Evolutionary conservation across 2,888 invertebrate genomes (phyloP).

Genomic region (Psylliodes chrysocephalus): DNA sequence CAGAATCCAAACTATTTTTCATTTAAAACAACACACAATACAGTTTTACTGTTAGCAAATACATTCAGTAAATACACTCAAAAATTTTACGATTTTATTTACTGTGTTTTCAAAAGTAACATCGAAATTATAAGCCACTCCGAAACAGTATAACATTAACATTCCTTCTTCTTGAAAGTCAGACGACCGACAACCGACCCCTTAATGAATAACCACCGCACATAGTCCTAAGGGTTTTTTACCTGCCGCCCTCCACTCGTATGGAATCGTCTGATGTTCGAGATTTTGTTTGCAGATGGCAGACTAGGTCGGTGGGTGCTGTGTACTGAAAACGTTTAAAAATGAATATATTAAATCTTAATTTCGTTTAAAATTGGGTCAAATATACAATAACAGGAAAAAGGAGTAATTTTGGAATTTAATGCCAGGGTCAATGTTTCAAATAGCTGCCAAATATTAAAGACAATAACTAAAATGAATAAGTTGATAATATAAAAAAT

Average conservation of each 20-base stretch:
- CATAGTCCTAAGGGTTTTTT: constrained; percentile 20
- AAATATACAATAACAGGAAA: neutral
- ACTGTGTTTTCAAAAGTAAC: constrained; percentile 8
- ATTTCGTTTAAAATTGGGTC: neutral
- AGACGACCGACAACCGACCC: constrained; percentile 2
- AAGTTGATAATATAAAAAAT: too few species aligned
- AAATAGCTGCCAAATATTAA: too few species aligned
- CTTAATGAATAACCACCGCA: constrained; percentile 25
- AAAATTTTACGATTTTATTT: constrained; percentile 15
- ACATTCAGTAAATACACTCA: constrained; percentile 13
- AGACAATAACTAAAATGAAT: too few species aligned
- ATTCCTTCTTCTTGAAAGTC: constrained; percentile 19
- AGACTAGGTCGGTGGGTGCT: neutral
- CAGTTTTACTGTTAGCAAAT: neutral
- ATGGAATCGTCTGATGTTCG: neutral
- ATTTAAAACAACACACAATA: neutral
- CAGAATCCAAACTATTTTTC: too few species aligned
- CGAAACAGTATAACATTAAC: constrained; percentile 18
- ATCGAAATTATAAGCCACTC: constrained; percentile 16
- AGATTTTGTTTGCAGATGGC: constrained; percentile 19
- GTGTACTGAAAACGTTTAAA: neutral
- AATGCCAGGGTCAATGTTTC: too few species aligned
- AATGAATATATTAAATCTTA: neutral
- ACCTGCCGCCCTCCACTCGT: constrained; percentile 16
- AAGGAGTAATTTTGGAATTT: neutral